Evolutionary conservation across 2,888 invertebrate genomes (phyloP), one percentile per base, ranked within the genome.

Genomic region (Dusona sp.): DNA sequence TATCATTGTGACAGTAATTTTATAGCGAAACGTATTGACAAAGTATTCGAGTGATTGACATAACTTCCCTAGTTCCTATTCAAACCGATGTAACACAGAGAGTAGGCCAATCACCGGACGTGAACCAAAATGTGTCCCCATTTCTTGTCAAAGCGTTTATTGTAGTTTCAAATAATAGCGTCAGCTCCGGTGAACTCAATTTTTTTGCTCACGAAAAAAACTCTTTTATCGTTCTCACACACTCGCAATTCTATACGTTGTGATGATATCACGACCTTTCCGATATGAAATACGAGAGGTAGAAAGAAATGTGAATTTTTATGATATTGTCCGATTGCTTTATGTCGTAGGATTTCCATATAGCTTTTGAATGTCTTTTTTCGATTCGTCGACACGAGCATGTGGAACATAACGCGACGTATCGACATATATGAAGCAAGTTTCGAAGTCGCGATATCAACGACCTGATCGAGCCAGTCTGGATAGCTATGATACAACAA

Each of bases 371-470:
- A n/a, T 19, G 33, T 29, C 8, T 33, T 42, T 29, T 45, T 13
- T 45, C 29, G 45, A 65, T 45, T 36, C 33, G 64, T 22, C 48
- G 29, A 7, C 38, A 57, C 48, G 48, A 45, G 48, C 33, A 33
- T 38, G 33, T 77, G 48, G 33, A 77, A 33, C 29, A 2, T 33
- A 33, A 25, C 16, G 33, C 48, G 77, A 77, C 65, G 13, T 65
- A 77, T 77, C 48, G 77, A 48, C 64, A 75, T 29, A 6, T 75
- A 36, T 45, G 45, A 65, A 48, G 33, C 33, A 65, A 29, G 22
- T 33, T 45, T 45, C 42, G 42, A 74, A 38, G 25, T 38, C 33
- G 29, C 38, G 13, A 45, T 33, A 65, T 36, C 64, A 48, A 77
- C 64, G 45, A 64, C 45, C 29, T 29, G 57, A 16, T 42, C 42